Conservation (phyloP, 2,888 invertebrate genomes). For the Meliscaeva auricollis region DNA sequence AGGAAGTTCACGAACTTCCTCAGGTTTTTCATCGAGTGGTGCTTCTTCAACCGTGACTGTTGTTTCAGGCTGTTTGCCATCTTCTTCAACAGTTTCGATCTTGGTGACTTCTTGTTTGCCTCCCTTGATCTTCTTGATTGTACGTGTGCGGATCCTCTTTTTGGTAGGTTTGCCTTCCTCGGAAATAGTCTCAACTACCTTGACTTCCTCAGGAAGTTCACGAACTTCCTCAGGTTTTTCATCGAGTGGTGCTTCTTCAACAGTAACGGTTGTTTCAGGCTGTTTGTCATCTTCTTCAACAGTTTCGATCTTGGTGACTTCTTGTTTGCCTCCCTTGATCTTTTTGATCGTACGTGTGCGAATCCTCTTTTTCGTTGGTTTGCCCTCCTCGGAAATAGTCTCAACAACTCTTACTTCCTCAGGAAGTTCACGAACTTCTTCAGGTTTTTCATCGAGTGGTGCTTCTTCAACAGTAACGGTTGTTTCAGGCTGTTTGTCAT, state of each 20-base stretch:
- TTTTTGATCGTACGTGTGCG: slow-evolving; percentile 50
- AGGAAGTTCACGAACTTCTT: slow-evolving; percentile 46
- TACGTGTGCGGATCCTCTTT: slow-evolving; percentile 45
- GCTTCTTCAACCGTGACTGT: slow-evolving; percentile 52
- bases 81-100: slow-evolving; percentile 57
- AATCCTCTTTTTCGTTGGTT: slow-evolving; percentile 48
- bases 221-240: slow-evolving; percentile 38
- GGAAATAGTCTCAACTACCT: slow-evolving; percentile 26
- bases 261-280: slow-evolving; percentile 55
- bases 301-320: slow-evolving; percentile 60
- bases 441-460: slow-evolving; percentile 43
- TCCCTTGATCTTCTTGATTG: slow-evolving; percentile 52
- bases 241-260: slow-evolving; percentile 44
- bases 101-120: slow-evolving; percentile 64
- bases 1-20: slow-evolving; percentile 42
- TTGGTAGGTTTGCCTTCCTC: slow-evolving; percentile 57
- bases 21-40: slow-evolving; percentile 42
- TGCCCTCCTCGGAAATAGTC: slow-evolving; percentile 44
- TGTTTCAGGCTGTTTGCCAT: slow-evolving; percentile 54
- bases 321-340: slow-evolving; percentile 52
- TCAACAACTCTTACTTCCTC: slow-evolving; percentile 46
- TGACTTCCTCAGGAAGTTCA: slow-evolving; percentile 56
- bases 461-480: slow-evolving; percentile 53
- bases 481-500: slow-evolving; percentile 51
- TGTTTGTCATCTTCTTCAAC: slow-evolving; percentile 54